Percentiles rank a stretch among this genome's conserved stretches.
Conservation (phyloP, 2,113 vertebrate species). For the Cardinalis cardinalis region DNA sequence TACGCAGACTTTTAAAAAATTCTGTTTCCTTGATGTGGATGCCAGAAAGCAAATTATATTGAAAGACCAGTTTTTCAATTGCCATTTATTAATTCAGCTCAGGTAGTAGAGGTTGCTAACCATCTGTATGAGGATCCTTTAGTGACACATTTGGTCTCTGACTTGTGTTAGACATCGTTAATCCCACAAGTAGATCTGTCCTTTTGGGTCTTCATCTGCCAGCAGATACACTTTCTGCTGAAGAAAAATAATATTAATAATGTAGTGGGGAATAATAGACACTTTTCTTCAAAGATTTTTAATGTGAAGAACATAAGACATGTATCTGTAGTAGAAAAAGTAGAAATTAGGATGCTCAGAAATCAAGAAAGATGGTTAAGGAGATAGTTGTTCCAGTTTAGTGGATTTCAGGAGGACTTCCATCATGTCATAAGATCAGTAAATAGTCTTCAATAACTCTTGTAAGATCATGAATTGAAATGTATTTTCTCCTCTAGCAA, state of each 20-base stretch:
- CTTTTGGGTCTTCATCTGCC: background rate
- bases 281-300: background rate
- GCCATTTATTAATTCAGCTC: background rate
- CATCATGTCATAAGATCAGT: background rate
- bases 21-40: background rate
- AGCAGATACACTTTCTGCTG: background rate
- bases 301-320: background rate
- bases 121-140: background rate
- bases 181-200: background rate
- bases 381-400: background rate
- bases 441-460: background rate
- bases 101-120: background rate
- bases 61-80: background rate
- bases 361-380: background rate
- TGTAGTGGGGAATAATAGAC: background rate
- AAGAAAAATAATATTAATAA: background rate
- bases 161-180: background rate
- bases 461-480: background rate
- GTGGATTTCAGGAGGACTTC: background rate
- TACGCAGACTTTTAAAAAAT: background rate
- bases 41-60: background rate
- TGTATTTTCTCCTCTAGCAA: background rate
- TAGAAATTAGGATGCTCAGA: background rate
- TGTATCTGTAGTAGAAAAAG: background rate
- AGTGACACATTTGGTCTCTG: background rate